Conservation (phyloP, 2,113 vertebrate genomes). For the Prochilodus magdalenae region DNA sequence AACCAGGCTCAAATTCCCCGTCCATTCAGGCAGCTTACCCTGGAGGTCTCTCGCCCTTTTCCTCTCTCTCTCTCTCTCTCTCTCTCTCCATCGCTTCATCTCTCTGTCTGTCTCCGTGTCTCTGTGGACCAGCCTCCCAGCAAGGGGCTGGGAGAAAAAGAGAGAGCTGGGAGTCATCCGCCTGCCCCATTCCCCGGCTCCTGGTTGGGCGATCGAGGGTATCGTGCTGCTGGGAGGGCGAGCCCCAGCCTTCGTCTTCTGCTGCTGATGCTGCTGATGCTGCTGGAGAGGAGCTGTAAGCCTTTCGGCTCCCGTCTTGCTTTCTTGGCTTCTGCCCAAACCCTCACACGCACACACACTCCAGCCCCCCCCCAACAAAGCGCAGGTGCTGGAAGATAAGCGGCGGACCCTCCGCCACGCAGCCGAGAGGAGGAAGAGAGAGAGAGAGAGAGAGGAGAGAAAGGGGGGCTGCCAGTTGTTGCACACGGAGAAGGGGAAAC, state of each 20-base stretch:
- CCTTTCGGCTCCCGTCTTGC: conserved; percentile 33
- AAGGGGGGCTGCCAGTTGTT: conserved; percentile 53
- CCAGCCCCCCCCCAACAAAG: conserved; percentile 27
- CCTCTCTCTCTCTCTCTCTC: conserved; percentile 68
- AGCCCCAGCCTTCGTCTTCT: not conserved
- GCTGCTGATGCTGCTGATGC: not conserved
- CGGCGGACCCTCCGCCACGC: conserved; percentile 29
- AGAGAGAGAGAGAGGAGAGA: not conserved
- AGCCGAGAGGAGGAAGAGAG: conserved; percentile 15
- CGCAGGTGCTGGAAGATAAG: conserved; percentile 44
- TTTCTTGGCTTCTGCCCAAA: conserved; percentile 34
- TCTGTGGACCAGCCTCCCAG: conserved; percentile 74
- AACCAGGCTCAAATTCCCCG: conserved; percentile 66
- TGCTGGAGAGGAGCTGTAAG: conserved; percentile 26
- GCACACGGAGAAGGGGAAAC: conserved; percentile 51
- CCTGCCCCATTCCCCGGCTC: conserved; percentile 56
- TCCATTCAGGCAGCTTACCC: conserved; percentile 81
- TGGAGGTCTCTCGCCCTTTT: conserved; percentile 77
- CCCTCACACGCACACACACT: not conserved
- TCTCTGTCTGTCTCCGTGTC: not conserved
- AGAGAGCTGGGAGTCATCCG: conserved; percentile 75
- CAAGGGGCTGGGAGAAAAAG: conserved; percentile 61
- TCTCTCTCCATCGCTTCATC: conserved; percentile 15
- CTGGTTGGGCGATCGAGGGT: conserved; percentile 36
- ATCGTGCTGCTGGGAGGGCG: conserved; percentile 10